Evolutionary conservation across 2,888 invertebrate genomes (phyloP), one percentile per base, ranked within the genome.

Genomic region (Dilophus febrilis): DNA sequence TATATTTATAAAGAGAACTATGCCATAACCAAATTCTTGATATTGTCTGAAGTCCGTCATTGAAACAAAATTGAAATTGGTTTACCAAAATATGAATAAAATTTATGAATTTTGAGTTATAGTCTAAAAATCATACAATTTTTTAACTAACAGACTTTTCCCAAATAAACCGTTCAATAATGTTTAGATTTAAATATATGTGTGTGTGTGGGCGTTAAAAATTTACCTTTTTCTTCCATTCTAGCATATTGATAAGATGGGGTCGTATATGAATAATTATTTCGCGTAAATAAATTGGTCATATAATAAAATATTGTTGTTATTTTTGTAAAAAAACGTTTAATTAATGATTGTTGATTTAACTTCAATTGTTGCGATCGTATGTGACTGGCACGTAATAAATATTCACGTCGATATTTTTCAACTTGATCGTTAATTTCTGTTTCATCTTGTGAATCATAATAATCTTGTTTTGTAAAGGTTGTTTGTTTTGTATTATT

Each of bases 401-500:
- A 14, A 33, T 44, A 26, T 42, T 40, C 18, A 41, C 43, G 7
- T 46, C 44, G n/a, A 49, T 52, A 47, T 33, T 42, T 40, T 8
- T 50, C 47, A 29, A 50, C 51, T 14, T 22, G 22, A 22, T 50
- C 49, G 13, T 50, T 47, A 8, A 49, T 44, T 46, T 62, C 62
- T 12, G 53, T 45, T 47, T 61, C 61, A 47, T 62, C 61, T n/a
- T 51, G 53, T 2, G 61, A 62, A 43, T 61, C 61, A 38, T 59
- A 61, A 22, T 51, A 48, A 14, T 55, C 45, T 5, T 51, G 50
- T 5, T 48, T 49, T 30, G 42, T 40, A 17, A 18, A 17, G 14
- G 37, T 38, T 30, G 39, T 39, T 31, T 34, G 35, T 4, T 22
- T n/a, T n/a, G n/a, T n/a, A n/a, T n/a, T n/a, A n/a, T n/a, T n/a